These are phyloP conservation scores for Drosophila neutralis DNA, from an alignment of 2,888 invertebrate species.

Conservation along the genomic window DNA sequence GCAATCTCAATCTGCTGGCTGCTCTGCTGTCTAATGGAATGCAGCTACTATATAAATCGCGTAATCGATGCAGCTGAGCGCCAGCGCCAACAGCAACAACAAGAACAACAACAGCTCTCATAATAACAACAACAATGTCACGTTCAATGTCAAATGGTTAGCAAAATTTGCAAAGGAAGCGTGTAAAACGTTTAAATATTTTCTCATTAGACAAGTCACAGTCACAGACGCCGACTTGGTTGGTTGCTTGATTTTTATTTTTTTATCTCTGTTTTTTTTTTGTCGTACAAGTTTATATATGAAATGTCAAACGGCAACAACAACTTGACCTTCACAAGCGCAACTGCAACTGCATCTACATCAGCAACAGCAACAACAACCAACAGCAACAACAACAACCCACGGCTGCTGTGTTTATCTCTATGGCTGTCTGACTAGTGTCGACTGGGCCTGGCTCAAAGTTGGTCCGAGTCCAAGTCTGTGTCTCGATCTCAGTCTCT, in stretches of 20 bases:
- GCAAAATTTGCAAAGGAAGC: slow-evolving; percentile 77
- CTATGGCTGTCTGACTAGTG: slow-evolving; percentile 64
- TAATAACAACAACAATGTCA: slow-evolving; percentile 67
- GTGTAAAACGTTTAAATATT: slow-evolving; percentile 78
- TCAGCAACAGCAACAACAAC: slow-evolving; percentile 49
- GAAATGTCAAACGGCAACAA: slow-evolving; percentile 73
- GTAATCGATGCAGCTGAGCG: slow-evolving; percentile 68
- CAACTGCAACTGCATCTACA: slow-evolving; percentile 58
- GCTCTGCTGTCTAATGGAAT: slow-evolving; percentile 43
- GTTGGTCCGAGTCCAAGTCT: slow-evolving; percentile 19
- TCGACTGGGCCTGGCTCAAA: slow-evolving; percentile 52
- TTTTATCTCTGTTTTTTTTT: slow-evolving; percentile 14
- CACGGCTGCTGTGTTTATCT: slow-evolving; percentile 73
- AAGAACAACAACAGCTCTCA: neutral
- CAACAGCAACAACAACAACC: slow-evolving; percentile 58
- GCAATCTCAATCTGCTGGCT: slow-evolving; percentile 19
- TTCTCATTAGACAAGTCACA: slow-evolving; percentile 72
- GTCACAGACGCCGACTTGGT: slow-evolving; percentile 50
- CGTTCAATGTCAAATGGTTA: slow-evolving; percentile 75
- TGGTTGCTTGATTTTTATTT: slow-evolving; percentile 31
- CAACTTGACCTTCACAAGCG: slow-evolving; percentile 67
- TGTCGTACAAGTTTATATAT: slow-evolving; percentile 66
- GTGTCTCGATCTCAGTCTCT: slow-evolving; percentile 17
- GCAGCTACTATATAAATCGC: slow-evolving; percentile 64
- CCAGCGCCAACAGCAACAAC: slow-evolving; percentile 15